These are phyloP conservation scores for Allophyes oxyacanthae DNA, from an alignment of 2,888 invertebrate species.

Conservation along the genomic window DNA sequence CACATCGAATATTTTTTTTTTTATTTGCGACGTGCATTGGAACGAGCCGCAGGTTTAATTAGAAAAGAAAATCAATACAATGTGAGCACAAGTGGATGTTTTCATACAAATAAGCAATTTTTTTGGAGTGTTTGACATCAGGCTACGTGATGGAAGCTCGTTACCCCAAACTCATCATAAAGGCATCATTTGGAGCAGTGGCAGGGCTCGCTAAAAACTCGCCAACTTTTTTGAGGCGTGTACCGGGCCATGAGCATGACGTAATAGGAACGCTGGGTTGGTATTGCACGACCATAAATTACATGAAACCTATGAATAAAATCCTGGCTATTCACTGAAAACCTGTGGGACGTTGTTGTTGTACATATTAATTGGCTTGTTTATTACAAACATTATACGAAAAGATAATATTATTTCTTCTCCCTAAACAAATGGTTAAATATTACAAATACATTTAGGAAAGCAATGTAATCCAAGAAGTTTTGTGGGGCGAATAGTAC, in stretches of 20 bases:
- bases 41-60: conserved; percentile 33
- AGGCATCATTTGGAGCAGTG: conserved; percentile 56
- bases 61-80: conserved; percentile 25
- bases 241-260: conserved; percentile 19
- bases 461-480: too few species aligned
- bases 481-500: too few species aligned
- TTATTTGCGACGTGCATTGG: conserved; percentile 2
- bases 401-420: too few species aligned
- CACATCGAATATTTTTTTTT: conserved; percentile 20
- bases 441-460: too few species aligned
- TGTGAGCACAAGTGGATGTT: conserved; percentile 23
- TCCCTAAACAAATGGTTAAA: too few species aligned
- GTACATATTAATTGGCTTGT: background rate
- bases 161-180: conserved; percentile 63
- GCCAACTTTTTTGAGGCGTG: conserved; percentile 32
- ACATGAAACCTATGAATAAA: conserved; percentile 34
- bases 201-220: conserved; percentile 39
- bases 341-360: conserved; percentile 4
- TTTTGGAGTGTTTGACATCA: conserved; percentile 48
- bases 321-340: conserved; percentile 5
- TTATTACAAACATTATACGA: background rate
- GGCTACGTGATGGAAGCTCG: conserved; percentile 50
- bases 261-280: conserved; percentile 10
- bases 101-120: conserved; percentile 57
- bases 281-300: conserved; percentile 19